phyloP scores from a whole-genome alignment of 2,797 vertebrate species.

The Acrossocheilus fasciatus region DNA sequence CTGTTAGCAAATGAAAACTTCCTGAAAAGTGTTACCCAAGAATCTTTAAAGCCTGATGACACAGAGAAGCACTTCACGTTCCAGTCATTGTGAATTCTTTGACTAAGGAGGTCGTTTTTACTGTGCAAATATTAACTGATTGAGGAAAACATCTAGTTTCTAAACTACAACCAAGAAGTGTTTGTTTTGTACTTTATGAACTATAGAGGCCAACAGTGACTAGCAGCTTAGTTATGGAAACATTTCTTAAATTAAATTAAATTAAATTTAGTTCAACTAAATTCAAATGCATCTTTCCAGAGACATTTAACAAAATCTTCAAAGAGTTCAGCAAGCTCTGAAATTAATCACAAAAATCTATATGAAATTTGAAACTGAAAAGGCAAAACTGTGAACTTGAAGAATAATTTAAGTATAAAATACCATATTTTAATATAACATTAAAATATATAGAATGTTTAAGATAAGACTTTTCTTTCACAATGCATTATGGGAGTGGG shows the following conservation, averaged over 20 bases:
- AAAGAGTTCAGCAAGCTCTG: background rate
- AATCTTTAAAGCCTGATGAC: background rate
- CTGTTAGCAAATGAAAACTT: background rate
- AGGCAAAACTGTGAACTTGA: background rate
- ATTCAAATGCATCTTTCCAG: background rate
- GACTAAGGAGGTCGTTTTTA: background rate
- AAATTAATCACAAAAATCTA: background rate
- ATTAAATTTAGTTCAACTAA: background rate
- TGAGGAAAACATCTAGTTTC: background rate
- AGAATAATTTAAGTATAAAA: background rate
- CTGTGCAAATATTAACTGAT: background rate
- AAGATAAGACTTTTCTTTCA: background rate
- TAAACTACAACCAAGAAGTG: background rate
- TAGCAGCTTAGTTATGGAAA: background rate
- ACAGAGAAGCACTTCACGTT: background rate
- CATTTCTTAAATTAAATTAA: background rate
- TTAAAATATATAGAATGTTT: background rate
- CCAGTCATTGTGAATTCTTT: background rate
- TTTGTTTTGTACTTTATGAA: background rate
- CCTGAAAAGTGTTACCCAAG: background rate
- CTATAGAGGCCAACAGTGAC: background rate
- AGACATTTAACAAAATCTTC: background rate
- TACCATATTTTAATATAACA: background rate
- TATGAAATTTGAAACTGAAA: background rate
- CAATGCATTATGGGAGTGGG: background rate